Evolutionary conservation across 2,113 vertebrate genomes (phyloP).

Genomic region (Myrmophylax atrothorax): DNA sequence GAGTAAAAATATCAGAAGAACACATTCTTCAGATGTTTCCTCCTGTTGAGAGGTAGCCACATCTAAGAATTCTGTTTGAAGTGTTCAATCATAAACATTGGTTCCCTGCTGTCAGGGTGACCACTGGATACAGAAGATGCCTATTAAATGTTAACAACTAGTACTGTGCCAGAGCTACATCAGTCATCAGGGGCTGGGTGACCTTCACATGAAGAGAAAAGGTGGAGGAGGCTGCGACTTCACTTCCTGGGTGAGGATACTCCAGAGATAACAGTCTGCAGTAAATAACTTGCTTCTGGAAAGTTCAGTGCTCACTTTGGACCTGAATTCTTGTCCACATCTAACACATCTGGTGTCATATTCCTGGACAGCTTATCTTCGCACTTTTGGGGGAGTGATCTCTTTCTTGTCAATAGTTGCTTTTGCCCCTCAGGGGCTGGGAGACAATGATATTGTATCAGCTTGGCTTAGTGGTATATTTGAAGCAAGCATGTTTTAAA

Average conservation of each 20-base stretch:
- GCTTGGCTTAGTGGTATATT: not conserved
- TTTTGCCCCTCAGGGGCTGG: not conserved
- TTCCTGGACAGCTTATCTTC: not conserved
- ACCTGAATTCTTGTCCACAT: not conserved
- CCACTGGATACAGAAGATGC: not conserved
- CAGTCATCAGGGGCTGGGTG: not conserved
- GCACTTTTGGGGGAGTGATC: not conserved
- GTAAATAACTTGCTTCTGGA: not conserved
- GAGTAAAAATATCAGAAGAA: constrained; percentile 35
- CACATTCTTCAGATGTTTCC: constrained; percentile 45
- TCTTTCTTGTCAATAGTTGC: not conserved
- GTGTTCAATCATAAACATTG: not conserved
- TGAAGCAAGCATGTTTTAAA: not conserved
- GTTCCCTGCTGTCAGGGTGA: constrained; percentile 16
- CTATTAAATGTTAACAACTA: not conserved
- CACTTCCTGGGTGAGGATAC: not conserved
- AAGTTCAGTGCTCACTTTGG: not conserved
- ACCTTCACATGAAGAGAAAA: not conserved
- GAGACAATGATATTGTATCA: not conserved
- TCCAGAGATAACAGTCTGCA: not conserved
- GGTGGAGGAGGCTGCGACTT: accelerated
- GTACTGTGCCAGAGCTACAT: not conserved
- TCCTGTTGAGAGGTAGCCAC: constrained; percentile 18
- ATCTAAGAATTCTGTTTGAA: constrained; percentile 29
- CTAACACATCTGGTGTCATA: not conserved